Evolutionary conservation across 2,113 vertebrate genomes (phyloP), one percentile per base, ranked within the genome.

Genomic region (Oncorhynchus masou): DNA sequence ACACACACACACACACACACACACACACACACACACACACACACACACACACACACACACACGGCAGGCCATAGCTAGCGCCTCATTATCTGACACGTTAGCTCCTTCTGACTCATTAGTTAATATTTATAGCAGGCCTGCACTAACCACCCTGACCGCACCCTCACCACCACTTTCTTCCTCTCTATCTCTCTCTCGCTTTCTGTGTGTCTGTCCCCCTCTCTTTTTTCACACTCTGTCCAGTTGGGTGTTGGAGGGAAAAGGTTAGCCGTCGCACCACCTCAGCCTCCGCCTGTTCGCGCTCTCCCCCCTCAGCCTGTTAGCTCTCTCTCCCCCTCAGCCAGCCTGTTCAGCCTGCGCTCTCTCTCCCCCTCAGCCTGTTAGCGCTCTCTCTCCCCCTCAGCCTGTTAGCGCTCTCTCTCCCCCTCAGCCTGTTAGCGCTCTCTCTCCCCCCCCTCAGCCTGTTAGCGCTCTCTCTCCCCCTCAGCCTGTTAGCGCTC

Each of bases 81-180:
- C 71, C 71, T 59, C 54, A 57, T 60, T 19, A 73, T 77, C 79
- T 12, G 48, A 78, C 9, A 8, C 16, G 70, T 68, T 0, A 20
- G 74, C 59, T 72, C 64, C 74, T 62, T 79, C 39, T 64, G 7
- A 79, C 79, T 89, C 86, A 83, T 89, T 87, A 84, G 83, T 72
- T 60, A 69, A 78, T 76, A 74, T 83, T 71, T 68, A 86, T 82
- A 83, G 82, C 79, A 71, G 62, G 54, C 68, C 71, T 57, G 65
- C 31, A 34, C 31, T 34, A 34, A 34, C 31, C 31, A 34, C 60
- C 71, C 80, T 83, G 74, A 83, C 83, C 77, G 85, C 83, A 74
- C 81, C 82, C 79, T 75, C 76, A 68, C 73, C 59, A 39, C 72
- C 68, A 74, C 29, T n/a, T 54, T 20, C 20, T 34, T 22, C 34